Evolutionary conservation across 2,888 invertebrate genomes (phyloP).

Genomic region (Phyto melanocephala): DNA sequence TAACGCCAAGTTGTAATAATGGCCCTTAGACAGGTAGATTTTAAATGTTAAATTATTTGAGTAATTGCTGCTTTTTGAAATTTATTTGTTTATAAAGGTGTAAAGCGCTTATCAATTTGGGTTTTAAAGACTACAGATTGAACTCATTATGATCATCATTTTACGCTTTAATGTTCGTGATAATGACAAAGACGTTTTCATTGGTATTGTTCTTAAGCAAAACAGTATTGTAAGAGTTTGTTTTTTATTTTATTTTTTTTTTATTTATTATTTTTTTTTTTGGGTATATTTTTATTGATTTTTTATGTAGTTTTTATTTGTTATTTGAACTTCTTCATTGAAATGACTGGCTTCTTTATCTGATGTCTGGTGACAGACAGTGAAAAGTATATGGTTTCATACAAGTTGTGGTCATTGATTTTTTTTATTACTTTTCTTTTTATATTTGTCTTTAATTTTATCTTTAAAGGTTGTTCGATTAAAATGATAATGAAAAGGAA

Average conservation of each 20-base stretch:
- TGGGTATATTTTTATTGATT: slow-evolving; percentile 1
- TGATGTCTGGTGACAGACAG: not conserved
- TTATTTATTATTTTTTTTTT: slow-evolving; percentile 12
- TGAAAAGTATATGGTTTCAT: not conserved
- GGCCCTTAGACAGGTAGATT: not conserved
- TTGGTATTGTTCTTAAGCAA: not conserved
- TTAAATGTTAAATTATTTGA: slow-evolving; percentile 12
- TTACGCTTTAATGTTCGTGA: slow-evolving; percentile 28
- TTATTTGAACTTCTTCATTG: slow-evolving; percentile 10
- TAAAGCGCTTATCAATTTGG: slow-evolving; percentile 57
- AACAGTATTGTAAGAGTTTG: not conserved
- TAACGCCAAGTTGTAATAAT: no score
- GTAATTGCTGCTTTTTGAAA: slow-evolving; percentile 39
- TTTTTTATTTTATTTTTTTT: not conserved
- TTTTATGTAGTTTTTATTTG: not conserved
- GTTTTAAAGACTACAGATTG: not conserved
- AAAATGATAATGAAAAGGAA: slow-evolving; percentile 2
- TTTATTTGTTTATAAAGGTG: slow-evolving; percentile 55
- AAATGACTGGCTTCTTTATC: not conserved
- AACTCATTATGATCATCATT: slow-evolving; percentile 21
- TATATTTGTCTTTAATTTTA: not conserved
- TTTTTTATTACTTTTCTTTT: not conserved
- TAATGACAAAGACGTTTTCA: not conserved
- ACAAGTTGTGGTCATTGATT: not conserved
- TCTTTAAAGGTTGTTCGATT: not conserved